These are phyloP conservation scores for Hyperoodon ampullatus DNA, from an alignment of 2,113 vertebrate genomes.

Conservation along the genomic window DNA sequence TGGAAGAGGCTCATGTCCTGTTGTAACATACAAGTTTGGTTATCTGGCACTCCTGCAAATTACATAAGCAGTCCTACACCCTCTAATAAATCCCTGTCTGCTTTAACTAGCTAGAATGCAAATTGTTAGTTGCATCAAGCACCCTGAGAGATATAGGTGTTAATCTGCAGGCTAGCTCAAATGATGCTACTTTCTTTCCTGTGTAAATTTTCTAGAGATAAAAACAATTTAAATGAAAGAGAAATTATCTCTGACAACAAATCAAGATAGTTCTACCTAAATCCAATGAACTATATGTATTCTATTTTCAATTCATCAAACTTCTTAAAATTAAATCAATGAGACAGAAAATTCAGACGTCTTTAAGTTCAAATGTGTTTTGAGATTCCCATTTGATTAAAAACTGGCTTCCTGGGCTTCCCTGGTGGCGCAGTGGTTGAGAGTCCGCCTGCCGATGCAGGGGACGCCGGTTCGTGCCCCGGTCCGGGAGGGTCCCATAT, in stretches of 20 bases:
- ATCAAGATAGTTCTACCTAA: constrained; percentile 5
- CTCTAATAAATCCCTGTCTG: neutral
- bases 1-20: neutral
- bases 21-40: accelerated
- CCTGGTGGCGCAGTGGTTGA: no score
- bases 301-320: neutral
- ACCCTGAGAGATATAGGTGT: neutral
- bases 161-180: neutral
- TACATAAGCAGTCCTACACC: neutral
- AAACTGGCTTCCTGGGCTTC: neutral
- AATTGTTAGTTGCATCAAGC: neutral
- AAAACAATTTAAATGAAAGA: constrained; percentile 17
- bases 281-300: neutral
- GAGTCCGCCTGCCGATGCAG: no score
- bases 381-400: neutral
- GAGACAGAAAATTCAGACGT: neutral
- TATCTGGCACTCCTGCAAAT: neutral
- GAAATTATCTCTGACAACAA: neutral
- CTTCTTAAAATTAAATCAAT: constrained; percentile 3
- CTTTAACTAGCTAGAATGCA: neutral
- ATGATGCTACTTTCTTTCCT: neutral
- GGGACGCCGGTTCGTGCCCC: no score
- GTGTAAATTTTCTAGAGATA: neutral
- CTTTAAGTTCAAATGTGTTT: neutral
- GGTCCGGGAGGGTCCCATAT: no score